Base-by-base conservation (phyloP, 2,888 invertebrate genomes). In the Steinernema hermaphroditum region DNA sequence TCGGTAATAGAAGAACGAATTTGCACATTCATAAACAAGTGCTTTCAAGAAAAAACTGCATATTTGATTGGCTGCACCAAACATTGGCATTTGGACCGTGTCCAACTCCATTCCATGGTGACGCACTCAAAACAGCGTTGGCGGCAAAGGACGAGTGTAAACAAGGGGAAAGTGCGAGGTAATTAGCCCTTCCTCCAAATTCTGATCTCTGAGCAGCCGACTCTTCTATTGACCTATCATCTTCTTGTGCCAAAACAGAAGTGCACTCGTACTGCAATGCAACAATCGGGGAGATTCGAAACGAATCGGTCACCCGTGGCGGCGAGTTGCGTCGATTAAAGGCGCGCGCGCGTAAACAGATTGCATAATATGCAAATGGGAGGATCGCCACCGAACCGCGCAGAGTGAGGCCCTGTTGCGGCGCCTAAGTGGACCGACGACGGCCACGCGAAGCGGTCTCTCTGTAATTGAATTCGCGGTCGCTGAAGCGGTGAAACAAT, bases 361-460 rank as follows among this genome's bases (percentile, higher is more conserved):
- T 62, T 62, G 62, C 62, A 62, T 62, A 62, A 62, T 62, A 62
- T 62, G 62, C 32, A 62, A 62, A 62, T 62, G 62, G 4, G 54
- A 22, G 54, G 27, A 22, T 19, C 29, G 32, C 16, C 62, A 34
- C 32, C 27, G 62, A 62, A 62, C 32, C 62, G 32, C 9, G 62
- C 22, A 4, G 4, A 24, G 19, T 54, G 22, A 54, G 16, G 49
- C 6, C 12, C 49, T 49, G 12, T 49, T 16, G 6, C 49, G 19
- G 19, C 19, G 49, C 43, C 43, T 14, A 16, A 46, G 19, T 19
- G 6, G n/a, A 24, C 12, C 16, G 62, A 16, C 24, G 54, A 54
- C 12, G 37, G 37, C 37, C 37, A 12, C 4, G 12, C 37, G 37
- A 4, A 37, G 37, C 6, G 37, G 37, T 46, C 46, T 46, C 46